Base-by-base conservation (phyloP, 2,888 invertebrate species). In the Athalia cordata region DNA sequence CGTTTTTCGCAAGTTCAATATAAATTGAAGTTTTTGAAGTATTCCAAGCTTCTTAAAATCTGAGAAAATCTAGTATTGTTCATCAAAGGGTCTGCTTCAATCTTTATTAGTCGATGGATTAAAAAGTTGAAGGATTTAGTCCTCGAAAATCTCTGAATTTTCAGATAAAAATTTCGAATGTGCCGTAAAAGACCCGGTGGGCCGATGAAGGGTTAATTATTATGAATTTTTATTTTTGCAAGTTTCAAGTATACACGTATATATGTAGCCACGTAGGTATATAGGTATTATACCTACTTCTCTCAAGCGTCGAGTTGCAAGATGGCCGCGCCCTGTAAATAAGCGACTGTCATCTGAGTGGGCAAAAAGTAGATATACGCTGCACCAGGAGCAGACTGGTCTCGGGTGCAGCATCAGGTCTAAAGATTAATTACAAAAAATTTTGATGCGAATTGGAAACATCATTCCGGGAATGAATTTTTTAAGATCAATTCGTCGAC, bases 261-360 rank as follows among this genome's bases (percentile, higher is more conserved):
- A 52, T 52, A 52, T 70, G 57, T 57, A 70, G 55, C 13, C 57
- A 57, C 57, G 13, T 70, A 52, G 47, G 13, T 49, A 9, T 66
- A 45, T 70, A 13, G 29, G 9, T 45, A 49, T 49, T 45, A 50
- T 55, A 57, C 62, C 61, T 75, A 75, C 49, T 50, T 75, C 62
- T 11, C 47, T 86, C 87, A 84, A 88, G 86, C 86, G 29, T 29
- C 29, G 29, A 84, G 85, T 84, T 85, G 86, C 89, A 89, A 89
- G 87, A 89, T 89, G 89, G 89, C 88, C 87, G 88, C 87, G 83
- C 84, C 87, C 87, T 87, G 88, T 89, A 89, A 89, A 89, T 89
- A 89, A 89, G 87, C 88, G 88, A 88, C 89, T 89, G 89, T 89
- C 89, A 89, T 89, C 88, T 89, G 89, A 89, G 87, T 85, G 59